phyloP scores from a whole-genome alignment of 2,888 invertebrate genomes.

The Nephrotoma flavescens region DNA sequence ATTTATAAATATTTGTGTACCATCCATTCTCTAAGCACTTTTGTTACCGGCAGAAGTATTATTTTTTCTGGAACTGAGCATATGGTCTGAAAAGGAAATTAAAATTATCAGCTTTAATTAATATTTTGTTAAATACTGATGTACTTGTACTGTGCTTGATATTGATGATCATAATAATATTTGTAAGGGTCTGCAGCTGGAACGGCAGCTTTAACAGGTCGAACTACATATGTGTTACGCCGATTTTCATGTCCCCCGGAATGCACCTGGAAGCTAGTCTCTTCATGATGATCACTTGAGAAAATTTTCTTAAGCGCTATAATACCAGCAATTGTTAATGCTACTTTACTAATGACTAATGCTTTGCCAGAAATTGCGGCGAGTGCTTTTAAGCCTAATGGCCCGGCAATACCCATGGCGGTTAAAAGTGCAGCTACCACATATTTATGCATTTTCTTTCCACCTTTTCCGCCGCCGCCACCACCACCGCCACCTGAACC shows the following conservation, averaged over 20 bases:
- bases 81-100: not conserved
- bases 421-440: constrained; percentile 45
- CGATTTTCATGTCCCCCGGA: constrained; percentile 42
- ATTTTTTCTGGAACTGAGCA: not conserved
- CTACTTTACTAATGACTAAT: constrained; percentile 56
- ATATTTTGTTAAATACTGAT: not conserved
- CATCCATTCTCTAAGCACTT: not conserved
- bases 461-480: constrained; percentile 15
- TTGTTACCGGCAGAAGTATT: not conserved
- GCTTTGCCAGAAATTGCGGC: constrained; percentile 58
- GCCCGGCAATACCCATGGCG: constrained; percentile 52
- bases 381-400: constrained; percentile 51
- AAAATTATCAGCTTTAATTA: not conserved
- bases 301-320: constrained; percentile 58
- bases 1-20: not conserved
- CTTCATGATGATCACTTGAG: constrained; percentile 47
- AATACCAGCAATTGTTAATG: constrained; percentile 54
- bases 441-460: constrained; percentile 40
- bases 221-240: constrained; percentile 46
- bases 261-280: constrained; percentile 52
- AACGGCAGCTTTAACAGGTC: constrained; percentile 37
- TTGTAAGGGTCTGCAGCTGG: constrained; percentile 42
- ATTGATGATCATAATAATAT: constrained; percentile 35
- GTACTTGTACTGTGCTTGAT: not conserved
- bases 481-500: constrained; percentile 17